Percentiles rank a stretch among this genome's conserved stretches.
Evolutionary conservation across 92 coral and sea anemone species (phyloP).

Genomic region (Parazoanthus swiftii): DNA sequence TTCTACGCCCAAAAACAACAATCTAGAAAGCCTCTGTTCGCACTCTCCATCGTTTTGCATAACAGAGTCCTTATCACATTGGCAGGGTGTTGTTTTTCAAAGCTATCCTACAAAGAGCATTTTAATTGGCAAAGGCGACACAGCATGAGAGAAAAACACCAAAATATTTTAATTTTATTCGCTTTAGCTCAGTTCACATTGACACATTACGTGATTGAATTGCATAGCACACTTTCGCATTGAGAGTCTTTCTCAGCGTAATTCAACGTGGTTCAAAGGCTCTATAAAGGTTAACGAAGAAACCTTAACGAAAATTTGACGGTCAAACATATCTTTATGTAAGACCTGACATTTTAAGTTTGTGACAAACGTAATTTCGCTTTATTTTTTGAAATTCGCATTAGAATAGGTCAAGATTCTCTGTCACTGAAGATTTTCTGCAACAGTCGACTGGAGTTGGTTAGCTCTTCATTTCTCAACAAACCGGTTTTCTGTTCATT

Average conservation of each 20-base stretch:
- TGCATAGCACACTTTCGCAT: background rate
- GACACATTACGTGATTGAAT: slow-evolving; percentile 4
- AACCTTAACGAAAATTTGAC: background rate
- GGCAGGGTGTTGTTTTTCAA: slow-evolving; percentile 12
- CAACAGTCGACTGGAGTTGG: background rate
- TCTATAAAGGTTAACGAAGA: too few relatives aligned
- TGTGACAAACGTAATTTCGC: background rate
- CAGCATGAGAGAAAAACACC: slow-evolving; percentile 13
- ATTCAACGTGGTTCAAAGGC: background rate
- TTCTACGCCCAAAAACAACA: background rate
- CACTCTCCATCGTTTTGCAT: slow-evolving; percentile 1
- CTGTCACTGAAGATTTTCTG: background rate
- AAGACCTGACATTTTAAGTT: background rate
- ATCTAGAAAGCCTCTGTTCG: background rate
- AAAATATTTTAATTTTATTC: slow-evolving; percentile 23
- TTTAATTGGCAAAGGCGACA: slow-evolving; percentile 32
- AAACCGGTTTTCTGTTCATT: background rate
- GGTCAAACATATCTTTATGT: background rate
- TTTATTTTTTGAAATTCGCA: background rate
- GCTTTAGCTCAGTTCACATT: background rate
- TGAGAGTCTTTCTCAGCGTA: background rate
- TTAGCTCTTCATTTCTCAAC: background rate
- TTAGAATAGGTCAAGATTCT: background rate
- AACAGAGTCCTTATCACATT: slow-evolving; percentile 8
- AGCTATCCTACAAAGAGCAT: slow-evolving; percentile 40